Evolutionary conservation across 2,113 vertebrate species (phyloP).

Genomic region (Pterocles orientalis): DNA sequence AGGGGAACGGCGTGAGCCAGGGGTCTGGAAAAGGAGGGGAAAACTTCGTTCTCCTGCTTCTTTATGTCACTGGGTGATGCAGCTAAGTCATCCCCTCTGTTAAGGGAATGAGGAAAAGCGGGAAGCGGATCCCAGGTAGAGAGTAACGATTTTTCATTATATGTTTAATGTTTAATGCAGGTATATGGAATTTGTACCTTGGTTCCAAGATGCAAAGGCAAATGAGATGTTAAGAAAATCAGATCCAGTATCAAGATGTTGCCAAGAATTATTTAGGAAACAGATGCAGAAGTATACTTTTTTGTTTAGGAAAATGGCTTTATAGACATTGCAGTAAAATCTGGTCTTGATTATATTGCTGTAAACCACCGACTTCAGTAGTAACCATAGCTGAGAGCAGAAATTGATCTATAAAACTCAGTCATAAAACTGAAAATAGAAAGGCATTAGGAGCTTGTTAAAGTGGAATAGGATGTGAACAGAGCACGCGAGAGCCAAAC

Average conservation of each 20-base stretch:
- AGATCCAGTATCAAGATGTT: neutral
- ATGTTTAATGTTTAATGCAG: neutral
- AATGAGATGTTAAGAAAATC: neutral
- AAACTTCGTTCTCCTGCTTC: neutral
- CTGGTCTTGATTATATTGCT: neutral
- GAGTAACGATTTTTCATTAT: neutral
- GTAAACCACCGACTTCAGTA: neutral
- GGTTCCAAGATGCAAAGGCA: neutral
- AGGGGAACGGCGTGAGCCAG: neutral
- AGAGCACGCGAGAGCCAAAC: neutral
- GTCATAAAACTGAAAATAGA: neutral
- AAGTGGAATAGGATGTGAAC: neutral
- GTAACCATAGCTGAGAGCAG: neutral
- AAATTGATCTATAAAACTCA: constrained; percentile 25
- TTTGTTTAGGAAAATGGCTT: neutral
- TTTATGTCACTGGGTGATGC: neutral
- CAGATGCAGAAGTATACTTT: neutral
- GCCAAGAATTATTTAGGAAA: neutral
- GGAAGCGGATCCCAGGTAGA: neutral
- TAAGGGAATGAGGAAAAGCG: neutral
- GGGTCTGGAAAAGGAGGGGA: neutral
- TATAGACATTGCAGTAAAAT: neutral
- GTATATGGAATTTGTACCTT: neutral
- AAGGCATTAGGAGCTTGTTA: neutral
- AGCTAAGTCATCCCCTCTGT: neutral